These are phyloP conservation scores for Toxotes jaculatrix DNA, from an alignment of 2,113 vertebrate genomes.

Conservation along the genomic window DNA sequence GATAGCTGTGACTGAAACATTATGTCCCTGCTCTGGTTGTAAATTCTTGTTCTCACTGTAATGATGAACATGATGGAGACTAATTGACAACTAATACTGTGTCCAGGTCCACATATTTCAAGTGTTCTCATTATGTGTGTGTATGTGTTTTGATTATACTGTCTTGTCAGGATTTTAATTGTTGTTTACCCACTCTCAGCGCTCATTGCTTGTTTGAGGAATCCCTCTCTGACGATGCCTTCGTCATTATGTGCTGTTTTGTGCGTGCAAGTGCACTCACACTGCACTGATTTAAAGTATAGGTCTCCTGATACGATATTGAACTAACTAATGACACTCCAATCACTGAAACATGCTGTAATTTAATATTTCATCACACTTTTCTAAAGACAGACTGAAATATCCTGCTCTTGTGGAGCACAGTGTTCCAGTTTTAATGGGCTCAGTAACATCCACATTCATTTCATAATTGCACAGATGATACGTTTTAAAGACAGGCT, in stretches of 20 bases:
- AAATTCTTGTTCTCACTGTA: not conserved
- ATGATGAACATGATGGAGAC: constrained; percentile 17
- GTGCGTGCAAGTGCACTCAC: not conserved
- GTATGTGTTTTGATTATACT: not conserved
- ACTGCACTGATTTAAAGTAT: not conserved
- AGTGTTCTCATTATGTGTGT: not conserved
- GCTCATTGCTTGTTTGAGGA: not conserved
- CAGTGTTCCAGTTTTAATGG: constrained; percentile 56
- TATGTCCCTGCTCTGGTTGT: not conserved
- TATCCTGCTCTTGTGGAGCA: constrained; percentile 15
- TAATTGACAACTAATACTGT: constrained; percentile 1
- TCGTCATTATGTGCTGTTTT: not conserved
- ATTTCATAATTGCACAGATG: constrained; percentile 65
- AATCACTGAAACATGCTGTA: constrained; percentile 27
- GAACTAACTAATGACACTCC: constrained; percentile 15
- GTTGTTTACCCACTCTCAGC: not conserved
- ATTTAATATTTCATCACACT: constrained; percentile 44
- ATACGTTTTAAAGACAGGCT: constrained; percentile 52
- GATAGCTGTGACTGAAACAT: constrained; percentile 22
- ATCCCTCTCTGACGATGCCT: not conserved
- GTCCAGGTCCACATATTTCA: not conserved
- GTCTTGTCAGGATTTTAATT: not conserved
- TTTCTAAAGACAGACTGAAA: constrained; percentile 36
- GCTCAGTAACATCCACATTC: constrained; percentile 38
- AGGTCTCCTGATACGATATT: constrained; percentile 18